Evolutionary conservation across 2,888 invertebrate species (phyloP).

Genomic region (Xestia xanthographa): DNA sequence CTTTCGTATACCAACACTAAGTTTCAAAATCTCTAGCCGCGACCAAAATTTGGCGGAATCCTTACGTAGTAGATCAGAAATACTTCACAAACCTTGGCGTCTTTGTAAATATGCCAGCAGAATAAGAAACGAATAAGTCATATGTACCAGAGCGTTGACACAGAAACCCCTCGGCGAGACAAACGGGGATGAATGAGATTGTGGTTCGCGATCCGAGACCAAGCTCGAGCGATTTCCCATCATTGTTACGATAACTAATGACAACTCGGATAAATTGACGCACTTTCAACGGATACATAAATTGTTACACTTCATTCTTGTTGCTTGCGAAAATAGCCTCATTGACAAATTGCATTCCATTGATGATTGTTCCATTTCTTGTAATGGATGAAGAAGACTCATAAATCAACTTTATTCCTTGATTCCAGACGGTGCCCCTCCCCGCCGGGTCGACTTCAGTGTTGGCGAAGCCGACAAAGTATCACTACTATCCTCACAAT

Average conservation of each 20-base stretch:
- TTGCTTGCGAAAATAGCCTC: conserved; percentile 66
- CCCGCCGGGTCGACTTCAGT: conserved; percentile 93
- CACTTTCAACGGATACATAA: conserved; percentile 77
- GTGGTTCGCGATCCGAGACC: conserved; percentile 75
- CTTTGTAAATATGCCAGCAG: conserved; percentile 44
- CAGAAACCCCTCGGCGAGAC: conserved; percentile 75
- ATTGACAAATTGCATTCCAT: conserved; percentile 65
- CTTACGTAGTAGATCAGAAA: conserved; percentile 37
- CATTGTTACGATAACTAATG: conserved; percentile 81
- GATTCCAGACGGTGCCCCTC: conserved; percentile 92
- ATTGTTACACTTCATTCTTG: conserved; percentile 67
- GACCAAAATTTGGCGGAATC: conserved; percentile 33
- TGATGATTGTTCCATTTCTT: conserved; percentile 55
- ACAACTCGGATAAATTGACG: conserved; percentile 78
- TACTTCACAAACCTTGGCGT: conserved; percentile 19
- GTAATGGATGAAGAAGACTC: conserved; percentile 44
- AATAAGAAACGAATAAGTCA: conserved; percentile 75
- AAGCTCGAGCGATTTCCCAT: conserved; percentile 81
- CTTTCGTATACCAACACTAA: conserved; percentile 72
- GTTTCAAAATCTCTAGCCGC: conserved; percentile 51
- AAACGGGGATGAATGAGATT: conserved; percentile 76
- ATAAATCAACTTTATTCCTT: conserved; percentile 72
- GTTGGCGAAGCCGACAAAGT: conserved; percentile 96
- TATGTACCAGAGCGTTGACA: conserved; percentile 76
- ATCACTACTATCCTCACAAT: conserved; percentile 98